phyloP scores from a whole-genome alignment of 2,888 invertebrate genomes.

The Idaea aversata region DNA sequence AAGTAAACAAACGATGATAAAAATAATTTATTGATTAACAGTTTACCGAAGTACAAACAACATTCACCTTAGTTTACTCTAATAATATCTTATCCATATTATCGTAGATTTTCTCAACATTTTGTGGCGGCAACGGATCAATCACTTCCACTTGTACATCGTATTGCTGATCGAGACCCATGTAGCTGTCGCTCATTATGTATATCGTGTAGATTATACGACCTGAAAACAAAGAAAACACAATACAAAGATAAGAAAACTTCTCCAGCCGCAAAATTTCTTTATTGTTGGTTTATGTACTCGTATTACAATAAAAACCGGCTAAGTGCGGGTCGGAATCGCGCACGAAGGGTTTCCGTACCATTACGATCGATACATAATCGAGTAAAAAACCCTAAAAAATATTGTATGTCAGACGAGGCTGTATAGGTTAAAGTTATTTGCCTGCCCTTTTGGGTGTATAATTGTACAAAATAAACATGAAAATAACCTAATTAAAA shows the following conservation, averaged over 20 bases:
- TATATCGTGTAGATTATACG: constrained; percentile 89
- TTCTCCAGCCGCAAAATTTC: not conserved
- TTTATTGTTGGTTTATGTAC: too few relatives aligned
- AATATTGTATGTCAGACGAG: too few relatives aligned
- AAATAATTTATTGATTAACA: constrained; percentile 1
- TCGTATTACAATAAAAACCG: too few relatives aligned
- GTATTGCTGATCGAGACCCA: constrained; percentile 96
- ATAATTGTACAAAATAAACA: too few relatives aligned
- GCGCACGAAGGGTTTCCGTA: too few relatives aligned
- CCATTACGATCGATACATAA: too few relatives aligned
- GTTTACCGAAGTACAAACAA: constrained; percentile 2
- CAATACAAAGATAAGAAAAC: not conserved
- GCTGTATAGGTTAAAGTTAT: too few relatives aligned
- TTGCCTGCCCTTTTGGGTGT: too few relatives aligned
- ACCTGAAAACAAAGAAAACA: constrained; percentile 83
- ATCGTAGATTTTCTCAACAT: constrained; percentile 54
- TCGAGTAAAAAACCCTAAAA: too few relatives aligned
- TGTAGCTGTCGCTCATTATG: constrained; percentile 94
- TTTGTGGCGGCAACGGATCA: constrained; percentile 60
- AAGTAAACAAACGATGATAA: not conserved
- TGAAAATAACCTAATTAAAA: too few relatives aligned
- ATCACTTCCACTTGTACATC: constrained; percentile 78
- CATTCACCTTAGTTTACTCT: constrained; percentile 37
- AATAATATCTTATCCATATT: constrained; percentile 57
- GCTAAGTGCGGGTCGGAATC: too few relatives aligned